These are phyloP conservation scores for Sandelia bainsii DNA, from an alignment of 2,797 vertebrate genomes.

Conservation along the genomic window DNA sequence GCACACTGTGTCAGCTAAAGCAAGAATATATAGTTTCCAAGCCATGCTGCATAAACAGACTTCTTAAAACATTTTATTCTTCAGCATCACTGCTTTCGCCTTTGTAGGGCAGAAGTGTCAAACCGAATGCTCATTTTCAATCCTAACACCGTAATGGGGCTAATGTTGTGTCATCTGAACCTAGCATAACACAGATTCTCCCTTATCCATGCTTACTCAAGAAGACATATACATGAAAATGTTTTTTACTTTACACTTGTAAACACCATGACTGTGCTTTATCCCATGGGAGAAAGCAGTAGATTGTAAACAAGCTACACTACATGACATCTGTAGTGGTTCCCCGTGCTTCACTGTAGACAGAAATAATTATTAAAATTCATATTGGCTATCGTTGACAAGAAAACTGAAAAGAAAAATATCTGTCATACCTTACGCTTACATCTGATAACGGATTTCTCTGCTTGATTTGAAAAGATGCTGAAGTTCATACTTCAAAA, in stretches of 20 bases:
- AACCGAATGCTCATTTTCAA: not conserved
- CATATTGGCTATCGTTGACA: not conserved
- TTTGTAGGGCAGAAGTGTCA: not conserved
- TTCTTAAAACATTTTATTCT: not conserved
- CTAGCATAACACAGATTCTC: not conserved
- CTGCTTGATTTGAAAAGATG: constrained; percentile 35
- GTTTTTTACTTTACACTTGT: constrained; percentile 3
- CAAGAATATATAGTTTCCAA: too few relatives aligned
- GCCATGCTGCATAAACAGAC: too few relatives aligned
- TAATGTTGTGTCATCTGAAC: not conserved
- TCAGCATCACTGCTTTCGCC: not conserved
- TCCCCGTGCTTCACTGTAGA: not conserved
- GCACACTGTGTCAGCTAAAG: too few relatives aligned
- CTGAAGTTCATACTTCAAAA: constrained; percentile 27
- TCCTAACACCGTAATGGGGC: not conserved
- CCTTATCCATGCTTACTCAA: not conserved
- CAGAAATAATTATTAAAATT: not conserved
- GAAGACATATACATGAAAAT: not conserved
- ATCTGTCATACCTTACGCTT: constrained; percentile 6
- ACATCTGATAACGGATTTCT: constrained; percentile 31
- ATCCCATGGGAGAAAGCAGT: constrained; percentile 9
- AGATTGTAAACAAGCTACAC: constrained; percentile 12
- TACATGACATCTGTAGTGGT: not conserved
- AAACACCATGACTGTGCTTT: constrained; percentile 18
- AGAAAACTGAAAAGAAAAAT: constrained; percentile 8